phyloP scores from a whole-genome alignment of 2,888 invertebrate species.

The Drosophila niveifrons region DNA sequence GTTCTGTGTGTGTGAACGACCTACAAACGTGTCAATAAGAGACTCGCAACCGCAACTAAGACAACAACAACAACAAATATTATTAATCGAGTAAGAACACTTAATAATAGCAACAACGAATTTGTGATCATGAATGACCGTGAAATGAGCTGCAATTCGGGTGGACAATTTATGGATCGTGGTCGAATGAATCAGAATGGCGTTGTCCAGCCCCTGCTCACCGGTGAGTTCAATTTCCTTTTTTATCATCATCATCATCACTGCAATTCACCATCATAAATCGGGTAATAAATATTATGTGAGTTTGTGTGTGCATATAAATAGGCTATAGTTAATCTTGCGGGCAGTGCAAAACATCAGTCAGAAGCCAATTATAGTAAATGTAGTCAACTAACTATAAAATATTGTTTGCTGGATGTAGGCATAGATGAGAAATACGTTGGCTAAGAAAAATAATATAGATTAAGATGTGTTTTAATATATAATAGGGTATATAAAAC shows the following conservation, averaged over 20 bases:
- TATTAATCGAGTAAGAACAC: slow-evolving; percentile 3
- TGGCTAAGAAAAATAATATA: neutral
- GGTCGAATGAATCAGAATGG: slow-evolving; percentile 85
- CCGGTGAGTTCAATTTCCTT: slow-evolving; percentile 88
- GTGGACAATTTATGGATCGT: slow-evolving; percentile 83
- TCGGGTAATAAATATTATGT: neutral
- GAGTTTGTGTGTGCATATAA: neutral
- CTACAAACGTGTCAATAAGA: slow-evolving; percentile 36
- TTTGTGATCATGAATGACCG: slow-evolving; percentile 82
- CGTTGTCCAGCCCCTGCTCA: slow-evolving; percentile 95
- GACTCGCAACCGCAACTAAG: slow-evolving; percentile 9
- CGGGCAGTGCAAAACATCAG: neutral
- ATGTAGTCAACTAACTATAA: too few species aligned
- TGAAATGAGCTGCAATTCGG: slow-evolving; percentile 79
- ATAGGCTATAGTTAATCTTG: neutral
- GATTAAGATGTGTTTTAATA: too few species aligned
- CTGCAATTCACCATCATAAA: neutral
- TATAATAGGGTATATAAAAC: too few species aligned
- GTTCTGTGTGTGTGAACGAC: slow-evolving; percentile 52
- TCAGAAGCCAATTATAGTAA: neutral
- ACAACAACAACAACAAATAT: slow-evolving; percentile 6
- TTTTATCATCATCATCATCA: neutral
- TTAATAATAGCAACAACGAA: slow-evolving; percentile 20
- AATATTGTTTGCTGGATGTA: too few species aligned
- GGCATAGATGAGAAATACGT: neutral